A percentile compares a stretch with the other conserved stretches of the same genome.
Evolutionary conservation across 2,797 vertebrate species (phyloP).

Genomic region (Rhynchotus rufescens): DNA sequence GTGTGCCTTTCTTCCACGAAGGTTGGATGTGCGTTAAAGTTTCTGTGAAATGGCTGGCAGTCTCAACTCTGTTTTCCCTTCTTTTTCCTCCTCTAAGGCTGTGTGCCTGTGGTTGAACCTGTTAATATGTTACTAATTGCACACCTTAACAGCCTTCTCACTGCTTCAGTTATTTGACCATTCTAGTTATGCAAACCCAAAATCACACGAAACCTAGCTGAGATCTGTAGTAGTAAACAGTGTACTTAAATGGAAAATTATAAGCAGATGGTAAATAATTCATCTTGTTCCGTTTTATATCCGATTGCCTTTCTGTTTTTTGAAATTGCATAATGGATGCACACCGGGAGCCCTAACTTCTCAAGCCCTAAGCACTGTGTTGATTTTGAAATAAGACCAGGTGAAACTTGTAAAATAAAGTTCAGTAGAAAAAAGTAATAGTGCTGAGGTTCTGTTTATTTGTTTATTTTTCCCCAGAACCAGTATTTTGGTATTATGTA

Average conservation of each 20-base stretch:
- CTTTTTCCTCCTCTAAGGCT: neutral
- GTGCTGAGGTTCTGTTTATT: neutral
- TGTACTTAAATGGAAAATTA: constrained; percentile 10
- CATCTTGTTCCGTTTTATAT: neutral
- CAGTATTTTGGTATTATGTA: constrained; percentile 94
- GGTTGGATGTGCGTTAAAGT: neutral
- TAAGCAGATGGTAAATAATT: neutral
- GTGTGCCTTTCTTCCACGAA: neutral
- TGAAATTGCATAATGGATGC: neutral
- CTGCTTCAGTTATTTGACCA: neutral
- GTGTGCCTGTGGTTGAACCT: neutral
- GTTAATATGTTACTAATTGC: neutral
- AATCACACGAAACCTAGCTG: neutral
- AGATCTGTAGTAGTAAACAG: constrained; percentile 31
- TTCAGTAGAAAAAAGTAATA: neutral
- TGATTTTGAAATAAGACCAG: neutral
- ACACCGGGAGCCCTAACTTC: neutral
- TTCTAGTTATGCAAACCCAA: neutral
- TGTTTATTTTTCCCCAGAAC: constrained; percentile 71
- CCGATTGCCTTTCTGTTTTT: neutral
- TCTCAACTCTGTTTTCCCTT: neutral
- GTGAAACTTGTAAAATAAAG: neutral
- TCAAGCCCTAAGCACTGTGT: neutral
- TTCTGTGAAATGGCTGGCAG: neutral
- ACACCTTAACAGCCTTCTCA: neutral